Evolutionary conservation across 2,888 invertebrate species (phyloP).

Genomic region (Drosophila picticornis): DNA sequence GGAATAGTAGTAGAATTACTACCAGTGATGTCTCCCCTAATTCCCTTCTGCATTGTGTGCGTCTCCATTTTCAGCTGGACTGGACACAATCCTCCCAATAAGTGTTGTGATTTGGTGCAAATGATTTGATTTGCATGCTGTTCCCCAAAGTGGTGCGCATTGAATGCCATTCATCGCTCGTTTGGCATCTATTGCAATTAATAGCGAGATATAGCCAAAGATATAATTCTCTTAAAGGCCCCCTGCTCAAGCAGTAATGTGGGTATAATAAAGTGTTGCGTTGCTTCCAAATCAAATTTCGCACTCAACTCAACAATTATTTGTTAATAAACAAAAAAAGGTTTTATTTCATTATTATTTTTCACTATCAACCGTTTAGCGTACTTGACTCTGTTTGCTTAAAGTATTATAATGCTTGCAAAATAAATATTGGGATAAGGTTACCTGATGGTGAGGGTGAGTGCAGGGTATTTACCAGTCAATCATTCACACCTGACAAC

Average conservation of each 20-base stretch:
- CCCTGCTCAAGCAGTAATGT: neutral
- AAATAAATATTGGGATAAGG: neutral
- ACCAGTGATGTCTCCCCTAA: neutral
- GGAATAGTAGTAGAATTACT: neutral
- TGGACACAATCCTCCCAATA: slow-evolving; percentile 51
- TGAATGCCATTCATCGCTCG: neutral
- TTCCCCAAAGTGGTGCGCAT: slow-evolving; percentile 1
- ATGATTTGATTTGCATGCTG: slow-evolving; percentile 73
- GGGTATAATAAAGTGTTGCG: too few species aligned
- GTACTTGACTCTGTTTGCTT: too few species aligned
- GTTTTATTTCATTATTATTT: neutral
- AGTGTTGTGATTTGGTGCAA: slow-evolving; percentile 67
- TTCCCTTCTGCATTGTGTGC: neutral
- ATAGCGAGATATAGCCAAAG: neutral
- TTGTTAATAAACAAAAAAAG: neutral
- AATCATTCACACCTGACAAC: neutral
- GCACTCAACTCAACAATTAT: neutral
- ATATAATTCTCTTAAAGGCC: neutral
- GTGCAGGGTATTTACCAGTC: neutral
- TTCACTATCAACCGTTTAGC: neutral
- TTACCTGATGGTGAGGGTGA: neutral
- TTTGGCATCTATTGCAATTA: neutral
- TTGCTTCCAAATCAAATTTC: neutral
- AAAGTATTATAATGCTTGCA: neutral
- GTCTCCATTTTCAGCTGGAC: neutral